Percentiles rank a stretch among this genome's conserved stretches.
Conservation (phyloP, 1,140 invertebrate species). For the Bombus superbus region DNA sequence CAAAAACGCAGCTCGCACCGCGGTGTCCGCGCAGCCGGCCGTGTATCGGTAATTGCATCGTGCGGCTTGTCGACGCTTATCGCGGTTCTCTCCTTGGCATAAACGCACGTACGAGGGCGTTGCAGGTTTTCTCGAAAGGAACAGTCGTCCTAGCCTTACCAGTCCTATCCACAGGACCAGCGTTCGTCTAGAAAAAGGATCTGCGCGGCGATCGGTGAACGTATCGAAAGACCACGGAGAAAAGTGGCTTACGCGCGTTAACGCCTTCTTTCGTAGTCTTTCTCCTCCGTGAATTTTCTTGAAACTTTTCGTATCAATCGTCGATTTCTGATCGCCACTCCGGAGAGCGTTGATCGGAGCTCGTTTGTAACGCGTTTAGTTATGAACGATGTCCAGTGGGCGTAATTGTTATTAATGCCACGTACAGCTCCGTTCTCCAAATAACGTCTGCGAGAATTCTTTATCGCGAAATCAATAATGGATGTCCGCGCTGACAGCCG, state of each 20-base stretch:
- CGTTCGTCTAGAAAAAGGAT: slow-evolving; percentile 52
- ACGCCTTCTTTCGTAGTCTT: no score
- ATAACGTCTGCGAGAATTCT: slow-evolving; percentile 16
- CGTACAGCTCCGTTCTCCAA: neutral
- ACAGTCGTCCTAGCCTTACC: slow-evolving; percentile 22
- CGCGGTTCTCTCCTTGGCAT: slow-evolving; percentile 66
- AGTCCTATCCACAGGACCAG: slow-evolving; percentile 45
- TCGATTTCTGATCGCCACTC: no score
- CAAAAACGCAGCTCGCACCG: slow-evolving; percentile 48
- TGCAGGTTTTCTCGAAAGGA: slow-evolving; percentile 63
- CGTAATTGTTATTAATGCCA: slow-evolving; percentile 47
- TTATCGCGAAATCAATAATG: slow-evolving; percentile 50
- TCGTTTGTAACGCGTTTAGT: neutral
- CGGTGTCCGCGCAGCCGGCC: slow-evolving; percentile 33
- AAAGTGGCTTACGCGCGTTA: neutral
- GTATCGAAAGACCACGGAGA: neutral
- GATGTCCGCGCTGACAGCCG: slow-evolving; percentile 32
- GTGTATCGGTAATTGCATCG: slow-evolving; percentile 70
- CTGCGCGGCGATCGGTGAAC: slow-evolving; percentile 34
- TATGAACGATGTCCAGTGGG: neutral
- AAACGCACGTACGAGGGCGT: slow-evolving; percentile 66
- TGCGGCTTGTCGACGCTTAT: slow-evolving; percentile 68
- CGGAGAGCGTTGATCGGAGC: neutral
- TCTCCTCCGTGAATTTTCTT: neutral
- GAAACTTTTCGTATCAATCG: no score